Evolutionary conservation across 2,888 invertebrate genomes (phyloP).

Genomic region (Epiblema foenella): DNA sequence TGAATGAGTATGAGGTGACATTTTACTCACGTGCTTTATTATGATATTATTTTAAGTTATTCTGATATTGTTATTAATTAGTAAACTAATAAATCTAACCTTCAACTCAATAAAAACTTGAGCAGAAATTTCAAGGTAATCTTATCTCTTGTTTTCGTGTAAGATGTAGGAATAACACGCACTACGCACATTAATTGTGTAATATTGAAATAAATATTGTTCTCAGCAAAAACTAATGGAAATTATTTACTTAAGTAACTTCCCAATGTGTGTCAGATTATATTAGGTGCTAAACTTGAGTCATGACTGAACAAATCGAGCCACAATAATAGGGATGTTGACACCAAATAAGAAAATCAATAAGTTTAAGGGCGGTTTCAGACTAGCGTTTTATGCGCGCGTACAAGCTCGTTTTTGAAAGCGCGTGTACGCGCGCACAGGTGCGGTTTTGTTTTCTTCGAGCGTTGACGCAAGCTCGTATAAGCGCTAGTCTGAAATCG

Average conservation of each 20-base stretch:
- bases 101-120: slow-evolving; percentile 37
- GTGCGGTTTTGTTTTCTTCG: too few relatives aligned
- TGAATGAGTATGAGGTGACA: slow-evolving; percentile 28
- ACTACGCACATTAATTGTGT: slow-evolving; percentile 37
- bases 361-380: too few relatives aligned
- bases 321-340: too few relatives aligned
- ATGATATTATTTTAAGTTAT: slow-evolving; percentile 44
- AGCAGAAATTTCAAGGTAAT: slow-evolving; percentile 50
- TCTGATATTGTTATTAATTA: slow-evolving; percentile 7
- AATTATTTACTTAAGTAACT: neutral
- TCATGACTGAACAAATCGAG: neutral
- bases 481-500: too few relatives aligned
- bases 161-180: neutral
- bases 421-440: too few relatives aligned
- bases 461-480: too few relatives aligned
- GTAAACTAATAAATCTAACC: neutral
- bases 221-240: neutral
- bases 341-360: too few relatives aligned
- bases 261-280: neutral
- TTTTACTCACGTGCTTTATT: slow-evolving; percentile 30
- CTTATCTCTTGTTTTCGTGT: slow-evolving; percentile 14
- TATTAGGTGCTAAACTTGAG: neutral
- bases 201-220: slow-evolving; percentile 33
- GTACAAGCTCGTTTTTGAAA: too few relatives aligned
- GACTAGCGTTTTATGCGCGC: too few relatives aligned